Percentiles rank a stretch among this genome's conserved stretches.
These are phyloP conservation scores for Hyla sarda DNA, from an alignment of 2,113 vertebrate genomes.

Conservation along the genomic window DNA sequence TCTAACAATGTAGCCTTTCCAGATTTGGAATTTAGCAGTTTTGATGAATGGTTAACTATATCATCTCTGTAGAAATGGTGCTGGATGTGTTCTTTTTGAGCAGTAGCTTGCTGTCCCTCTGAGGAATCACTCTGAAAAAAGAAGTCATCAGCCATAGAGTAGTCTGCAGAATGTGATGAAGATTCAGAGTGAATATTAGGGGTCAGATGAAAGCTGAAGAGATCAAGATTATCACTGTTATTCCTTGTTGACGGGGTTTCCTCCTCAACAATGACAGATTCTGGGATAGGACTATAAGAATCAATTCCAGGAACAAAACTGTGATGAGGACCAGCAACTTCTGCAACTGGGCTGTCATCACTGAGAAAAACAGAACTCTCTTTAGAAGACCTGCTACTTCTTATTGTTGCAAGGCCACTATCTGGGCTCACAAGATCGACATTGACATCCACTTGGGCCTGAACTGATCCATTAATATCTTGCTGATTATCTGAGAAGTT, in stretches of 20 bases:
- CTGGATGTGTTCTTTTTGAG: conserved; percentile 66
- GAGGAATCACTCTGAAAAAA: conserved; percentile 75
- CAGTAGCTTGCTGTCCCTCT: conserved; percentile 69
- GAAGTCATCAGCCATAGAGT: conserved; percentile 75
- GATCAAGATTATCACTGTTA: conserved; percentile 76
- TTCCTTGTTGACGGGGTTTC: conserved; percentile 73
- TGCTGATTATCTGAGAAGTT: conserved; percentile 80
- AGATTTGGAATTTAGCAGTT: conserved; percentile 64
- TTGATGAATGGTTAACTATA: conserved; percentile 73
- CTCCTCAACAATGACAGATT: conserved; percentile 79
- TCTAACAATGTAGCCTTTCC: conserved; percentile 76
- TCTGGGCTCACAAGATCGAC: conserved; percentile 90
- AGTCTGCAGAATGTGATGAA: conserved; percentile 74
- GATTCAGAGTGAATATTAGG: conserved; percentile 71
- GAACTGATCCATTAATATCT: conserved; percentile 73
- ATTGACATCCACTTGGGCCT: conserved; percentile 78
- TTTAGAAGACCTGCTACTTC: conserved; percentile 92
- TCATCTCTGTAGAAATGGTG: conserved; percentile 64
- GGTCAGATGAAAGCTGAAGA: conserved; percentile 84
- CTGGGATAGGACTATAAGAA: conserved; percentile 80
- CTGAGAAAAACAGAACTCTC: conserved; percentile 95
- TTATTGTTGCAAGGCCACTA: conserved; percentile 90
- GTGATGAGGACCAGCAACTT: conserved; percentile 77
- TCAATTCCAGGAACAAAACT: conserved; percentile 81
- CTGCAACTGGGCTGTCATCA: conserved; percentile 89